Evolutionary conservation across 2,113 vertebrate species (phyloP).

Genomic region (Tiliqua scincoides): DNA sequence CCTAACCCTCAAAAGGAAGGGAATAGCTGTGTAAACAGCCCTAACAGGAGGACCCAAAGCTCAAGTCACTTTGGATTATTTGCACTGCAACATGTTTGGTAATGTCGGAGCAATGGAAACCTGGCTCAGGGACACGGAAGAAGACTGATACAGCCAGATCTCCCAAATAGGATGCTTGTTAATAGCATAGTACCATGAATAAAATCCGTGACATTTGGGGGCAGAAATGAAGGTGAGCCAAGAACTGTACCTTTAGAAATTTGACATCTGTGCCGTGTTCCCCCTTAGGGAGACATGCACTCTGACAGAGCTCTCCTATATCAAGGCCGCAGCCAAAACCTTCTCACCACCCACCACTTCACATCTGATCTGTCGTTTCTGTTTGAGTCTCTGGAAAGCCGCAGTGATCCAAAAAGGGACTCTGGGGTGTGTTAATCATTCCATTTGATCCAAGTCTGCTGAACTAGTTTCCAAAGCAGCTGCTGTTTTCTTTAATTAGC

Average conservation of each 20-base stretch:
- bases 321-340: not conserved
- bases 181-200: not conserved
- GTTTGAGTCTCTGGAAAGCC: slow-evolving; percentile 51
- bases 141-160: not conserved
- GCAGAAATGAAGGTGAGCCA: not conserved
- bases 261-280: not conserved
- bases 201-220: not conserved
- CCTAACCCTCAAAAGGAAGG: not conserved
- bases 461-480: slow-evolving; percentile 67
- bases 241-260: not conserved
- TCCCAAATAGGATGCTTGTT: accelerated
- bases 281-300: accelerated
- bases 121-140: not conserved
- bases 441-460: slow-evolving; percentile 3
- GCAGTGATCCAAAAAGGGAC: slow-evolving; percentile 63
- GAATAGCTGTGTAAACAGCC: not conserved
- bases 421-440: slow-evolving; percentile 64
- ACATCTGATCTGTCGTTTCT: slow-evolving; percentile 41
- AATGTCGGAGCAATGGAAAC: not conserved
- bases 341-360: not conserved
- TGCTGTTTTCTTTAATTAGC: slow-evolving; percentile 70
- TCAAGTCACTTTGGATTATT: not conserved
- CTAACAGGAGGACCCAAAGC: not conserved
- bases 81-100: not conserved
- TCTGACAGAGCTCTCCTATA: not conserved